Percentiles rank a stretch among this genome's conserved stretches.
Conservation (phyloP, 2,113 vertebrate genomes). For the Pseudorhombus dupliciocellatus region DNA sequence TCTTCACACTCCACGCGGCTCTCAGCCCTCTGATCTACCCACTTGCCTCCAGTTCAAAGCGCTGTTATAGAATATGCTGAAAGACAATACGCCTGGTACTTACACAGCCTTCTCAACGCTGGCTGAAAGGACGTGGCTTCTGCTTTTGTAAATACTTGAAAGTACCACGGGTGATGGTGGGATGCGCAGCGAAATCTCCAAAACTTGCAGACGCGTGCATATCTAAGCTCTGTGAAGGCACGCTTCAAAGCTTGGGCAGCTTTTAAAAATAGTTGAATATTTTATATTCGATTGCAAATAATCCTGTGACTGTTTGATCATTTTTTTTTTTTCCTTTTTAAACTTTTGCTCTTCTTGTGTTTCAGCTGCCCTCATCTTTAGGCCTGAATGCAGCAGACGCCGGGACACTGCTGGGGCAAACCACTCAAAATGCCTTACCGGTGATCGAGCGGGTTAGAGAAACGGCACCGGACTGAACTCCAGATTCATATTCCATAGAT, state of each 20-base stretch:
- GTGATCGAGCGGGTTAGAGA: constrained; percentile 71
- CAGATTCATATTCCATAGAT: neutral
- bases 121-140: constrained; percentile 56
- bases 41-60: neutral
- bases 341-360: neutral
- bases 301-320: neutral
- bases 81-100: neutral
- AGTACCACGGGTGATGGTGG: neutral
- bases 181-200: no score
- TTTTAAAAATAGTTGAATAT: no score
- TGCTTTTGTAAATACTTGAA: neutral
- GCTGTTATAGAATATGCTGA: constrained; percentile 1
- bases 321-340: no score
- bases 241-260: no score
- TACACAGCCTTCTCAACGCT: constrained; percentile 4
- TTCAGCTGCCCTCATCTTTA: constrained; percentile 54
- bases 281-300: neutral
- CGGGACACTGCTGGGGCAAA: constrained; percentile 37
- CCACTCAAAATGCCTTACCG: constrained; percentile 38
- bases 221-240: no score
- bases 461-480: accelerated
- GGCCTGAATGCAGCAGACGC: constrained; percentile 18
- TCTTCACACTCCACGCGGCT: neutral
- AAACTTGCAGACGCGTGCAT: no score
- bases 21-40: neutral